Percentiles rank a stretch among this genome's conserved stretches.
These are phyloP conservation scores for Drosophila willistoni DNA, from an alignment of 1,140 invertebrate genomes.

Conservation along the genomic window DNA sequence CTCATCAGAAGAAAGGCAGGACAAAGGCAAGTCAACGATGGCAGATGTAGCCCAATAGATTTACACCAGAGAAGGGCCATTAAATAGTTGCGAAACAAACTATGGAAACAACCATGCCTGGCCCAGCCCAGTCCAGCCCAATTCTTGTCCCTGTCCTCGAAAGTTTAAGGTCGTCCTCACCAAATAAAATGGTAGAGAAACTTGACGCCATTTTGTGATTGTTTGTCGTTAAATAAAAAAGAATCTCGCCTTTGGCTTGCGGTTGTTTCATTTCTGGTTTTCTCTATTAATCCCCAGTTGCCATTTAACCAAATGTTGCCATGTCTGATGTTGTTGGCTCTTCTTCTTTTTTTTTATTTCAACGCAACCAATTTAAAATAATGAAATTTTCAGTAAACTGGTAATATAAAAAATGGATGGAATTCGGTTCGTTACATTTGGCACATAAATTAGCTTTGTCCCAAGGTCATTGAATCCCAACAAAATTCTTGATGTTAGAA, in stretches of 20 bases:
- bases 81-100: conserved; percentile 60
- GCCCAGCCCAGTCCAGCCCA: background rate
- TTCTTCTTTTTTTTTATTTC: conserved; percentile 10
- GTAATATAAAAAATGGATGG: background rate
- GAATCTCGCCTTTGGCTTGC: conserved; percentile 33
- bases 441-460: background rate
- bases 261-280: conserved; percentile 28
- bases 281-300: conserved; percentile 60
- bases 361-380: conserved; percentile 20
- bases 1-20: background rate
- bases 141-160: background rate
- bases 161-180: conserved; percentile 46
- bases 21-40: conserved; percentile 23
- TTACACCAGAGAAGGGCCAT: conserved; percentile 41
- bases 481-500: conserved; percentile 40
- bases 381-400: conserved; percentile 21
- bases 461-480: background rate
- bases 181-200: conserved; percentile 42
- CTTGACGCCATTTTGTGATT: conserved; percentile 59
- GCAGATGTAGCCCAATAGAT: conserved; percentile 29
- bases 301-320: conserved; percentile 57
- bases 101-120: conserved; percentile 18
- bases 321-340: conserved; percentile 22
- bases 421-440: conserved; percentile 12
- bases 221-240: conserved; percentile 58